Evolutionary conservation across 2,113 vertebrate genomes (phyloP).

Genomic region (Plecotus auritus): DNA sequence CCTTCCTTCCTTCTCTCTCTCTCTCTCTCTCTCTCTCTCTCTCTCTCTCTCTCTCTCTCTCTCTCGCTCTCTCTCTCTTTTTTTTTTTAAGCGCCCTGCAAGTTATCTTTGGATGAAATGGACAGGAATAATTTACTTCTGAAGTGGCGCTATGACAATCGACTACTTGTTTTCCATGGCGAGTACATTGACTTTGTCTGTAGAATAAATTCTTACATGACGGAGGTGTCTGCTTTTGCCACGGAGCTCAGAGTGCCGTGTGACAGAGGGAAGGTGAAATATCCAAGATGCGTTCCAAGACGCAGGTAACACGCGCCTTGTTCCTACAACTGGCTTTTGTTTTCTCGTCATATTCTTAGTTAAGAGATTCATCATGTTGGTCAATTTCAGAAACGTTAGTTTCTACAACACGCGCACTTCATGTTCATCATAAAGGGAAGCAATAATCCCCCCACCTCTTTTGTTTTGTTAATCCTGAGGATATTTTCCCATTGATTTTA

Average conservation of each 20-base stretch:
- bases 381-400: background rate
- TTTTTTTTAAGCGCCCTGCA: slow-evolving; percentile 78
- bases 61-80: too few species aligned
- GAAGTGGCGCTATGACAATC: slow-evolving; percentile 75
- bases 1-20: too few species aligned
- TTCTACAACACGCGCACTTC: background rate
- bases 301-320: slow-evolving; percentile 42
- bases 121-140: slow-evolving; percentile 79
- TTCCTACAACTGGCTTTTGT: too few species aligned
- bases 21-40: too few species aligned
- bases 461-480: too few species aligned
- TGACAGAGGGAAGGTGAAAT: slow-evolving; percentile 72
- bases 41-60: too few species aligned
- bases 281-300: slow-evolving; percentile 76
- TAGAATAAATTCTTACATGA: slow-evolving; percentile 55
- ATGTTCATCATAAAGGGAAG: background rate
- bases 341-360: background rate
- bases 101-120: slow-evolving; percentile 79
- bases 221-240: background rate
- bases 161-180: slow-evolving; percentile 78
- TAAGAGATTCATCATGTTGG: background rate
- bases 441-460: too few species aligned
- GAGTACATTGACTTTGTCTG: slow-evolving; percentile 82
- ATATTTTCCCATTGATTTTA: too few species aligned
- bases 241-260: slow-evolving; percentile 78